Base-by-base conservation (phyloP, 2,888 invertebrate genomes). In the Cerastis leucographa region DNA sequence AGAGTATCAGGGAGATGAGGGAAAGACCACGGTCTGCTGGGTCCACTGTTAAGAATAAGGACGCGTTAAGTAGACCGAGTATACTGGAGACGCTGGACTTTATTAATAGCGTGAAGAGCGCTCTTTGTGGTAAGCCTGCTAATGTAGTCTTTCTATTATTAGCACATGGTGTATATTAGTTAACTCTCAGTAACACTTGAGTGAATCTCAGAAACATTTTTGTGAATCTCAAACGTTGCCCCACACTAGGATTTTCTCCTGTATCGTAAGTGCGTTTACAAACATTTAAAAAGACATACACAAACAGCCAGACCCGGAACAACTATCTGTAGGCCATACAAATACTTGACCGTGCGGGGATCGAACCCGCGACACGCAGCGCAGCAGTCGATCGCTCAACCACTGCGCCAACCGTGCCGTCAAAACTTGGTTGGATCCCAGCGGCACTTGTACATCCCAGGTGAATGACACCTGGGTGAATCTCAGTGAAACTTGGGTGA, bases 41-140 rank as follows among this genome's bases (percentile, higher is more conserved):
- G 49, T 96, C 96, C 74, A 96, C 96, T 66, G 85, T 96, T 51
- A 94, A 94, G 88, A 93, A 93, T 74, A 95, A 94, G 76, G 95
- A 95, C 64, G 90, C 93, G 2, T 79, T 96, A 83, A 95, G 93
- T 84, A 94, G 96, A 90, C 97, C 97, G 0, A 96, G 92, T 73
- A 90, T 97, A 29, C 80, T 96, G 87, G 97, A 96, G 92, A 96
- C 96, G 0, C 81, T 96, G 89, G 96, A 96, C 71, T 96, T 96
- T 84, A 96, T 96, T 51, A 96, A 96, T 77, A 93, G 96, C 42
- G 95, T 96, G 0, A 96, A 95, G 76, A 92, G 95, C 87, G 95
- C 95, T 44, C 87, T 96, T 19, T 93, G 93, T 89, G 96, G 96
- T 96, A 75, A 92, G 94, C 89, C n/a, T 11, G 6, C 3, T 19